Percentiles rank a stretch among this genome's conserved stretches.
phyloP scores from a whole-genome alignment of 2,113 vertebrate species.

The Ophthalmolycus amberensis region DNA sequence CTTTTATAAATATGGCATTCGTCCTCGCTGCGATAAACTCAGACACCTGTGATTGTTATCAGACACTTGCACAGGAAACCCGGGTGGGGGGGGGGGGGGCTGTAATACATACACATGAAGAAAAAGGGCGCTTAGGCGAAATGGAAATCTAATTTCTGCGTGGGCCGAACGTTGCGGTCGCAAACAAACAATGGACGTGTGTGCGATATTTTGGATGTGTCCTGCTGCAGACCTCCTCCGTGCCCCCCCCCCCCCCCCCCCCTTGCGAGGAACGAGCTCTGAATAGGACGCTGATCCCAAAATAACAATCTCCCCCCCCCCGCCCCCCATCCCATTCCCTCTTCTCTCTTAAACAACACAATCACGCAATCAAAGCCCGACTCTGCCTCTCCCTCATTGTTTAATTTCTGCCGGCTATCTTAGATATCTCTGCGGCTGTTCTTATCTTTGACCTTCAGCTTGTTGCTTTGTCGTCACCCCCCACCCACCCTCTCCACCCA shows the following conservation, averaged over 20 bases:
- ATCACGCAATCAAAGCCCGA: constrained; percentile 88
- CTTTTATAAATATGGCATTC: constrained; percentile 43
- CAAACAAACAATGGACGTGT: constrained; percentile 84
- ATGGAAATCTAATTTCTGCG: constrained; percentile 79
- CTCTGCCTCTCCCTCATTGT: constrained; percentile 85
- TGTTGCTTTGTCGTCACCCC: constrained; percentile 88
- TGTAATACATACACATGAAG: constrained; percentile 68
- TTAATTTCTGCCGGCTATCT: constrained; percentile 90
- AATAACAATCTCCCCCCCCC: constrained; percentile 85
- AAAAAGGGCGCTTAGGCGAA: constrained; percentile 49
- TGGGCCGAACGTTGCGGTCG: constrained; percentile 59
- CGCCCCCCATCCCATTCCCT: neutral
- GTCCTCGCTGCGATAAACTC: constrained; percentile 48
- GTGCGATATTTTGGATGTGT: constrained; percentile 69
- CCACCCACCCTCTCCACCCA: constrained; percentile 60
- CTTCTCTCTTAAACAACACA: constrained; percentile 84
- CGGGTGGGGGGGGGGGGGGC: constrained; percentile 38
- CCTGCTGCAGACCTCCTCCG: constrained; percentile 72
- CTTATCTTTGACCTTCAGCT: constrained; percentile 98
- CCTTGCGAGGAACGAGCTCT: constrained; percentile 60
- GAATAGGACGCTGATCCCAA: constrained; percentile 81
- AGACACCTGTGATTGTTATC: constrained; percentile 82
- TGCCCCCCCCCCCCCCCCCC: neutral
- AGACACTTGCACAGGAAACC: constrained; percentile 66
- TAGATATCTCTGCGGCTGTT: constrained; percentile 87